Base-by-base conservation (phyloP, 2,113 vertebrate species). In the Paramisgurnus dabryanus region DNA sequence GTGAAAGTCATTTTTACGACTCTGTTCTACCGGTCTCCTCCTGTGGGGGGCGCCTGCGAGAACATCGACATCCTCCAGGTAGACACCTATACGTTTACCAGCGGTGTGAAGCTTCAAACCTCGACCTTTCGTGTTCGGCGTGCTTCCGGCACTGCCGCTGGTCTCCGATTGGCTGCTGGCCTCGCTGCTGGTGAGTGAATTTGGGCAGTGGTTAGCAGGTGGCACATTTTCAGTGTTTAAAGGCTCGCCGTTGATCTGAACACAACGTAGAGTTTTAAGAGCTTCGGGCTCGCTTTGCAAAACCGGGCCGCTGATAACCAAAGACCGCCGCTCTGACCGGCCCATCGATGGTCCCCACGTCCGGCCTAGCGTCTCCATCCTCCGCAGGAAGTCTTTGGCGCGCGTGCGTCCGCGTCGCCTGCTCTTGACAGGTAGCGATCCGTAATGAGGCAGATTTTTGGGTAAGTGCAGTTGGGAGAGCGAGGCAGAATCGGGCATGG, bases 311-410 rank as follows among this genome's bases (percentile, higher is more conserved):
- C 97, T 95, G 86, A 99, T 96, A 66, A 93, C 93, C 86, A 96
- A 82, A 9, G 92, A 90, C 60, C 0, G 88, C 74, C 78, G 89
- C 82, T 87, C 91, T 2, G 85, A 78, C 87, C 80, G 92, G 80
- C 89, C 93, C 0, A 85, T 92, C 3, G 94, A 95, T 0, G 91
- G 86, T 0, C 95, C 93, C 89, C 95, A 98, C 0, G 91, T 92
- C 66, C 96, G 94, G 9, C 83, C 83, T 77, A 99, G 89, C 0
- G 95, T 90, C 81, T 98, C 98, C 97, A 98, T 97, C 27, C 95
- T 93, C 50, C 96, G 96, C 77, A 98, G 75, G 87, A 99, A 95
- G 5, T 95, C 95, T 83, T 96, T 99, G 75, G 95, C 94, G 83
- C 93, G 95, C 79, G 92, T 91, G 85, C 93, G 92, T 66, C 94